These are phyloP conservation scores for Campaea margaritaria DNA, from an alignment of 2,888 invertebrate species.

Conservation along the genomic window DNA sequence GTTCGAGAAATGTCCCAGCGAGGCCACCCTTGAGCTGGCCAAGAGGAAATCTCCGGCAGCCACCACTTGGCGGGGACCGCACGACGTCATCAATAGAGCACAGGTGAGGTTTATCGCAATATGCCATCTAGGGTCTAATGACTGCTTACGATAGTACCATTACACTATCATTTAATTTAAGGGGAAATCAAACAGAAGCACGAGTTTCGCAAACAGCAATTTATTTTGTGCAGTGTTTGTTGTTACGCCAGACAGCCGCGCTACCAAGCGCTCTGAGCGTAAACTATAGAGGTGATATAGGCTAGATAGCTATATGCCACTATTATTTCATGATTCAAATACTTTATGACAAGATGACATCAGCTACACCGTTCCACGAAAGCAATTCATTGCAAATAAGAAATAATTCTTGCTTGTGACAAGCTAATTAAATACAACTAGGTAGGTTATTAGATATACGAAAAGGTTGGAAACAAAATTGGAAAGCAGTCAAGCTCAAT, in stretches of 20 bases:
- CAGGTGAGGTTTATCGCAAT: conserved; percentile 63
- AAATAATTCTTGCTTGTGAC: conserved; percentile 29
- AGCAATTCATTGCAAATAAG: conserved; percentile 31
- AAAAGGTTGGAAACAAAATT: neutral
- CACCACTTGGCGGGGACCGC: conserved; percentile 84
- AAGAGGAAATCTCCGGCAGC: conserved; percentile 86
- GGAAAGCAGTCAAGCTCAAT: neutral
- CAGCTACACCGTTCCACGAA: conserved; percentile 45
- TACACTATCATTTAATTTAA: conserved; percentile 13
- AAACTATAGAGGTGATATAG: conserved; percentile 3
- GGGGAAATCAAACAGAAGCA: conserved; percentile 33
- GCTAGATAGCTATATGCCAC: conserved; percentile 37
- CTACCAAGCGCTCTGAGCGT: conserved; percentile 11
- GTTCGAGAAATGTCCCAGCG: conserved; percentile 95
- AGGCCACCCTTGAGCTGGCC: conserved; percentile 87
- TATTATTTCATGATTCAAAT: conserved; percentile 56
- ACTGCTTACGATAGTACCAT: conserved; percentile 14
- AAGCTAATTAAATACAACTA: conserved; percentile 12
- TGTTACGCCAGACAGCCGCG: conserved; percentile 23
- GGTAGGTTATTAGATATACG: conserved; percentile 6
- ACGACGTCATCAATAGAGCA: conserved; percentile 84
- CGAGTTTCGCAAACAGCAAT: conserved; percentile 39
- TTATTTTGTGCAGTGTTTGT: conserved; percentile 36
- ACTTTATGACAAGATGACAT: conserved; percentile 54
- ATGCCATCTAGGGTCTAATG: neutral